Evolutionary conservation across 2,888 invertebrate genomes (phyloP), one percentile per base, ranked within the genome.

Genomic region (Parnassius glacialis): DNA sequence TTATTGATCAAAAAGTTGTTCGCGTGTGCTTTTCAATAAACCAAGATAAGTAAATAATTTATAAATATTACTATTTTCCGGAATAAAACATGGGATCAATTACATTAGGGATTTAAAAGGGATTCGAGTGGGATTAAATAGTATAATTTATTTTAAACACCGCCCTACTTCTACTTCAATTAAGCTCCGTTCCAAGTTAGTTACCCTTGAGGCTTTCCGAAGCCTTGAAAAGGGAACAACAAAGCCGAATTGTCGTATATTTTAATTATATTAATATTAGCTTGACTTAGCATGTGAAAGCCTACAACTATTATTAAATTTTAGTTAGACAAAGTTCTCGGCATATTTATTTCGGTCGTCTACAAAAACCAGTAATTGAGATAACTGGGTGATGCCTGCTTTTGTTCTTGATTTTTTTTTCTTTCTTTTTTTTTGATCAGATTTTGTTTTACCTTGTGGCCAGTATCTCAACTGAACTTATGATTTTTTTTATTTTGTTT

Each of bases 61-160:
- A 34, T 34, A 34, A 34, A 34, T 34, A 34, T 34, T 34, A 34
- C 34, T 0, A 34, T 34, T 34, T 54, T 10, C 41, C 11, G 54
- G 48, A 54, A 61, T 56, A 52, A 61, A 61, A 61, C 11, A 45
- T 20, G 41, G 41, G 61, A 61, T 61, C 56, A 52, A 56, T 61
- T 61, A 61, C 61, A 52, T 61, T 56, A 56, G 61, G 61, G 56
- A 56, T 56, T 61, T 51, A 11, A 56, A 61, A 61, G 61, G 61
- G 60, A 61, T 61, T 25, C 55, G 55, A 51, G 55, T 61, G 60
- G 56, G 51, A 55, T 61, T 61, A 56, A 61, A 61, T 61, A 61
- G 45, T 61, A 61, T 61, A 61, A 56, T 61, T 61, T 61, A 61
- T 56, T 61, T 61, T 61, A 61, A 61, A 61, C 56, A 56, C 56